Evolutionary conservation across 2,888 invertebrate species (phyloP).

Genomic region (Anthrax anthrax): DNA sequence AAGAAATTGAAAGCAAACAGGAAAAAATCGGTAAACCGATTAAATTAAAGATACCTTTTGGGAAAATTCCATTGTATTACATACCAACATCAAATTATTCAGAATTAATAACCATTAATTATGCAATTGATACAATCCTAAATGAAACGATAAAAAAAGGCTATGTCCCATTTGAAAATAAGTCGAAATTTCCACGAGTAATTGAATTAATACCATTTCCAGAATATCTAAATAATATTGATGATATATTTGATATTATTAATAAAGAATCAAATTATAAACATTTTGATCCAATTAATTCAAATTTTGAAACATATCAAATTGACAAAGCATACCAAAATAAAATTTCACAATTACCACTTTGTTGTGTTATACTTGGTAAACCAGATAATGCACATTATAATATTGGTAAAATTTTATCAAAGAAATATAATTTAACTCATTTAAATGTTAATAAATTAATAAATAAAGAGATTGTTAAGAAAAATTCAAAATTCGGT

Average conservation of each 20-base stretch:
- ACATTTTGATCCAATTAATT: neutral
- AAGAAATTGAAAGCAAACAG: too few relatives aligned
- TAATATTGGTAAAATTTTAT: conserved; percentile 40
- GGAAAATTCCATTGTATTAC: neutral
- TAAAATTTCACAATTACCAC: conserved; percentile 24
- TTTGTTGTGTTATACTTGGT: conserved; percentile 43
- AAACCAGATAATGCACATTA: conserved; percentile 42
- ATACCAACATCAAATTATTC: neutral
- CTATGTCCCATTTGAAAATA: neutral
- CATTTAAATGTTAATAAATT: conserved; percentile 43
- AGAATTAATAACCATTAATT: neutral
- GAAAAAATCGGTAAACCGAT: too few relatives aligned
- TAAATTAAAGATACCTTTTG: neutral
- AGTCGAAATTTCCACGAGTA: neutral
- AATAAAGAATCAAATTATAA: neutral
- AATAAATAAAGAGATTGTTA: conserved; percentile 42
- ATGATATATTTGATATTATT: neutral
- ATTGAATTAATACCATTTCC: neutral
- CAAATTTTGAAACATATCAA: neutral
- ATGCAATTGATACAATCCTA: neutral
- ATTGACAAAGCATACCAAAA: neutral
- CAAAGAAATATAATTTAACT: conserved; percentile 42
- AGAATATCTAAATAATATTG: neutral
- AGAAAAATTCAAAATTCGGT: conserved; percentile 40
- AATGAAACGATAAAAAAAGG: neutral